A percentile compares a stretch with the other conserved stretches of the same genome.
Evolutionary conservation across 2,888 invertebrate genomes (phyloP).

Genomic region (Dichetophora obliterata): DNA sequence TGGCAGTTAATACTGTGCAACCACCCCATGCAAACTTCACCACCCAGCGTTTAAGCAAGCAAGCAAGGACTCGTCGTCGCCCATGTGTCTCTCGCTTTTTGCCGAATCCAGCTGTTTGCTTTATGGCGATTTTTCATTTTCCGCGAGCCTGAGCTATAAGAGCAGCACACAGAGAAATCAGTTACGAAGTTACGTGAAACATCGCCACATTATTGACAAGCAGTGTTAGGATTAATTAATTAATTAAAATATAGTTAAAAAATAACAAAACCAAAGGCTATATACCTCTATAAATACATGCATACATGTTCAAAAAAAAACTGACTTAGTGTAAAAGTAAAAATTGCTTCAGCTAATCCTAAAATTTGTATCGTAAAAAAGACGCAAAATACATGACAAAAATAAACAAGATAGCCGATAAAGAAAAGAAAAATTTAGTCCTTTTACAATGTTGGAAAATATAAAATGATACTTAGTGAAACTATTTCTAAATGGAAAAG

Average conservation of each 20-base stretch:
- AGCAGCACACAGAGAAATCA: slow-evolving; percentile 46
- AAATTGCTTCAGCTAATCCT: background rate
- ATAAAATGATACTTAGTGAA: background rate
- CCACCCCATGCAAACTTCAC: slow-evolving; percentile 11
- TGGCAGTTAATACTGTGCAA: background rate
- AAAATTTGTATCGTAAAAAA: background rate
- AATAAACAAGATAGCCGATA: background rate
- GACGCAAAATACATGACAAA: background rate
- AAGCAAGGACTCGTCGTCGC: slow-evolving; percentile 13
- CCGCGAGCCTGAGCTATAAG: slow-evolving; percentile 18
- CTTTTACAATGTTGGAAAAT: background rate
- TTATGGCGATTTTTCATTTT: slow-evolving; percentile 20
- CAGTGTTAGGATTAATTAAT: background rate
- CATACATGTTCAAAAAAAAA: slow-evolving; percentile 12
- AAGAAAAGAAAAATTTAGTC: background rate
- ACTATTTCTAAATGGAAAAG: slow-evolving; percentile 6
- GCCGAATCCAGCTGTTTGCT: slow-evolving; percentile 11
- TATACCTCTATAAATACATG: background rate
- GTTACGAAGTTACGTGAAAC: slow-evolving; percentile 55
- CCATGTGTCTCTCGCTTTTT: slow-evolving; percentile 17
- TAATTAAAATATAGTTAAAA: background rate
- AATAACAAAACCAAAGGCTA: slow-evolving; percentile 7
- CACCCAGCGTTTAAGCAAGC: background rate
- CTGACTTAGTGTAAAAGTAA: no score
- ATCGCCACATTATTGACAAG: slow-evolving; percentile 37